These are phyloP conservation scores for Glaucopsyche alexis DNA, from an alignment of 2,888 invertebrate genomes.

Conservation along the genomic window DNA sequence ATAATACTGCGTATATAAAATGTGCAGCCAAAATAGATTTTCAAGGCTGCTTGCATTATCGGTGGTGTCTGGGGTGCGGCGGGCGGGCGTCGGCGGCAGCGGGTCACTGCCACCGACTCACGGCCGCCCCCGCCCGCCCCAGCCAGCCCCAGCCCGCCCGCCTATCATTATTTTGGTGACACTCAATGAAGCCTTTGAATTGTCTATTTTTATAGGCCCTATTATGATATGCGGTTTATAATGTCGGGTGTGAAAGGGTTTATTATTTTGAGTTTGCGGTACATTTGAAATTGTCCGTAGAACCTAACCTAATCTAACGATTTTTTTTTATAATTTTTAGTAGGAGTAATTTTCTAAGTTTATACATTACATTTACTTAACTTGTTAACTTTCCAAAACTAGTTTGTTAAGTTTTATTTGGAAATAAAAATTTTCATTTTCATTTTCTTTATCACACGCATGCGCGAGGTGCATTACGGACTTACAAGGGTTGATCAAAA, in stretches of 20 bases:
- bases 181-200: conserved; percentile 53
- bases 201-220: conserved; percentile 36
- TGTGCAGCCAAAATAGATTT: conserved; percentile 28
- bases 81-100: conserved; percentile 56
- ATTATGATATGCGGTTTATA: background rate
- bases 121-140: conserved; percentile 54
- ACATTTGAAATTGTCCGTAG: background rate
- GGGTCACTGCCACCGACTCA: conserved; percentile 82
- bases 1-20: background rate
- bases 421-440: too few relatives aligned
- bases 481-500: background rate
- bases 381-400: too few relatives aligned
- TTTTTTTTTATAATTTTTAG: too few relatives aligned
- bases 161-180: conserved; percentile 66
- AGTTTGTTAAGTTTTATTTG: too few relatives aligned
- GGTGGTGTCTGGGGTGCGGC: conserved; percentile 29
- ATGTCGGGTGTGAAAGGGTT: background rate
- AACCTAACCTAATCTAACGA: background rate
- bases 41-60: conserved; percentile 26
- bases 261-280: background rate
- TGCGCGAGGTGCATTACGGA: background rate
- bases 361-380: background rate
- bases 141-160: conserved; percentile 55
- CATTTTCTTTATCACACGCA: background rate
- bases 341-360: too few relatives aligned